Percentiles rank a stretch among this genome's conserved stretches.
phyloP scores from a whole-genome alignment of 2,113 vertebrate genomes.

The Hirundichthys speculiger region DNA sequence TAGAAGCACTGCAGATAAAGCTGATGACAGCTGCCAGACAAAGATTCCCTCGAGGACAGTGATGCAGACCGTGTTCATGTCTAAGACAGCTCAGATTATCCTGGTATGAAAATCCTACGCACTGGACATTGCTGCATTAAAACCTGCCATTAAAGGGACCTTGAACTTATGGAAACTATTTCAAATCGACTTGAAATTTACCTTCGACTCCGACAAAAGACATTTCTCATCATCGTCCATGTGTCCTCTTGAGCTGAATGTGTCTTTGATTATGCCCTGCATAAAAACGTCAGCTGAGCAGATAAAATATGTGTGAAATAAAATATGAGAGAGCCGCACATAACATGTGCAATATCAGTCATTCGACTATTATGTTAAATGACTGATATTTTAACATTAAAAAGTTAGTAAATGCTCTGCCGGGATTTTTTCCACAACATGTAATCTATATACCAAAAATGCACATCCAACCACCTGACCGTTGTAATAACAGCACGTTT shows the following conservation, averaged over 20 bases:
- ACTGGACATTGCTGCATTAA: constrained; percentile 11
- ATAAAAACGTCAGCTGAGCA: constrained; percentile 6
- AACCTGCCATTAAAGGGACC: too few relatives aligned
- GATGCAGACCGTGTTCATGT: constrained; percentile 16
- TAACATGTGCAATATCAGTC: too few relatives aligned
- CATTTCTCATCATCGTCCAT: background rate
- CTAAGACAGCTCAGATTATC: constrained; percentile 16
- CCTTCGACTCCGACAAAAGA: constrained; percentile 2
- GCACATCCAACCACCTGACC: constrained; percentile 10
- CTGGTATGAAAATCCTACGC: background rate
- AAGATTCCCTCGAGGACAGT: constrained; percentile 17
- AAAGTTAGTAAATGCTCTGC: too few relatives aligned
- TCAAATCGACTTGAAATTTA: constrained; percentile 8
- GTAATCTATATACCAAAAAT: constrained; percentile 26
- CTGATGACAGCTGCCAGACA: constrained; percentile 40
- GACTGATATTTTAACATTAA: too few relatives aligned
- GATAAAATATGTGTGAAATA: background rate
- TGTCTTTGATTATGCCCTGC: background rate
- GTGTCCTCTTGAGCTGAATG: background rate
- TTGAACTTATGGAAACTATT: constrained; percentile 4
- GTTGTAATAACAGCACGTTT: constrained; percentile 18
- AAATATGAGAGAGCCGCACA: too few relatives aligned
- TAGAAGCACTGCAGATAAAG: constrained; percentile 18
- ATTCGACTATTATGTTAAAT: too few relatives aligned
- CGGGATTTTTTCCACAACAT: constrained; percentile 18